Conservation (phyloP, 2,888 invertebrate species). For the Nymphalis polychloros region DNA sequence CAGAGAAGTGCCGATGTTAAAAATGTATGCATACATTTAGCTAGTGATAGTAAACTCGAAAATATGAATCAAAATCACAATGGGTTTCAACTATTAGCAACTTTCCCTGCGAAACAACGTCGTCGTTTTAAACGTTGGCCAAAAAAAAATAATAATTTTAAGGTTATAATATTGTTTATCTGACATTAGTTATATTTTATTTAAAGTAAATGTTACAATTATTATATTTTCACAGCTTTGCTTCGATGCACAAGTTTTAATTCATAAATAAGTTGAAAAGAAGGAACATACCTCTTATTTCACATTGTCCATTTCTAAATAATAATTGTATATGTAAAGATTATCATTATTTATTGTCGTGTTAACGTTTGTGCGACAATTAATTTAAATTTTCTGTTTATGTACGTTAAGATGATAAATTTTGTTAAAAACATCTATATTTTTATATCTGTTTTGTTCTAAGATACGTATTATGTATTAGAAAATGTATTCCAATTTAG, state of each 20-base stretch:
- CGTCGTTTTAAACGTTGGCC: not conserved
- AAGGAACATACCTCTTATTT: not conserved
- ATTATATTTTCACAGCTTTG: slow-evolving; percentile 20
- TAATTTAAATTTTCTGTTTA: slow-evolving; percentile 15
- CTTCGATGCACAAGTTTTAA: slow-evolving; percentile 16
- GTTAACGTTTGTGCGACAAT: slow-evolving; percentile 22
- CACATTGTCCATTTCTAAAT: not conserved
- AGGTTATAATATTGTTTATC: slow-evolving; percentile 2
- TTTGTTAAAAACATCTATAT: slow-evolving; percentile 63
- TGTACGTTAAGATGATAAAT: slow-evolving; percentile 36
- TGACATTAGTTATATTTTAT: slow-evolving; percentile 6
- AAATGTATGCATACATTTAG: too few species aligned
- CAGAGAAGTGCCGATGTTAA: too few species aligned
- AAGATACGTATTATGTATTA: slow-evolving; percentile 49
- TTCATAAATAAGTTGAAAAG: not conserved
- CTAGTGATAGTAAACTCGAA: too few species aligned
- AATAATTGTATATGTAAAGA: not conserved
- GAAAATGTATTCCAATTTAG: slow-evolving; percentile 58
- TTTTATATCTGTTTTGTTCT: slow-evolving; percentile 65
- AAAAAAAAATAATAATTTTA: slow-evolving; percentile 4
- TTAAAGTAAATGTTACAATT: not conserved
- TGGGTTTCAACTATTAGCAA: not conserved
- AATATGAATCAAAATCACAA: not conserved
- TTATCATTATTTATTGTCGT: not conserved
- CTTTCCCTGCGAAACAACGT: not conserved